phyloP scores from a whole-genome alignment of 2,888 invertebrate species.

The Stenoptilia bipunctidactyla region DNA sequence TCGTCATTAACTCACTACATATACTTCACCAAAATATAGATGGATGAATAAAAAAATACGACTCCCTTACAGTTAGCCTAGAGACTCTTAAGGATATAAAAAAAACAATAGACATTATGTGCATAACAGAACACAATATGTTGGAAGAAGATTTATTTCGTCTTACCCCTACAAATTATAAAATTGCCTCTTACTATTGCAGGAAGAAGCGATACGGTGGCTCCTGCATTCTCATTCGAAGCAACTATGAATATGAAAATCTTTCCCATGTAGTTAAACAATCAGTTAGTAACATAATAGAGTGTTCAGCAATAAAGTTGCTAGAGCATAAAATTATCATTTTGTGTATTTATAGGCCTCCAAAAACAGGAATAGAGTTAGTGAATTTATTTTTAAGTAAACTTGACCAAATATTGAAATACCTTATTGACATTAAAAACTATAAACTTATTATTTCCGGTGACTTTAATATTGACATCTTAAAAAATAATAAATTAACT shows the following conservation, averaged over 20 bases:
- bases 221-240: conserved; percentile 8
- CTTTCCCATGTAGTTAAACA: background rate
- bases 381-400: conserved; percentile 3
- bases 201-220: conserved; percentile 9
- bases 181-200: conserved; percentile 4
- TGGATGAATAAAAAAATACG: conserved; percentile 8
- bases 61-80: conserved; percentile 6
- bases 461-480: conserved; percentile 7
- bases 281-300: conserved; percentile 5
- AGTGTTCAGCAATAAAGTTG: conserved; percentile 11
- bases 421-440: conserved; percentile 1
- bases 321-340: conserved; percentile 5
- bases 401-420: conserved; percentile 3
- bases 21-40: conserved; percentile 12
- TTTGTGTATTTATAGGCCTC: conserved; percentile 11
- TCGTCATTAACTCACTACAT: conserved; percentile 6
- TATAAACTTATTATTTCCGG: conserved; percentile 8
- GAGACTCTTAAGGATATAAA: conserved; percentile 1
- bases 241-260: background rate
- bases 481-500: conserved; percentile 1
- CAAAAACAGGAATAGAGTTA: background rate
- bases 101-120: conserved; percentile 10
- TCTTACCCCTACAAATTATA: conserved; percentile 6
- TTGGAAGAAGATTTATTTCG: background rate
- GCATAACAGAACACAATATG: conserved; percentile 15